Evolutionary conservation across 2,113 vertebrate species (phyloP).

Genomic region (Caracal caracal): DNA sequence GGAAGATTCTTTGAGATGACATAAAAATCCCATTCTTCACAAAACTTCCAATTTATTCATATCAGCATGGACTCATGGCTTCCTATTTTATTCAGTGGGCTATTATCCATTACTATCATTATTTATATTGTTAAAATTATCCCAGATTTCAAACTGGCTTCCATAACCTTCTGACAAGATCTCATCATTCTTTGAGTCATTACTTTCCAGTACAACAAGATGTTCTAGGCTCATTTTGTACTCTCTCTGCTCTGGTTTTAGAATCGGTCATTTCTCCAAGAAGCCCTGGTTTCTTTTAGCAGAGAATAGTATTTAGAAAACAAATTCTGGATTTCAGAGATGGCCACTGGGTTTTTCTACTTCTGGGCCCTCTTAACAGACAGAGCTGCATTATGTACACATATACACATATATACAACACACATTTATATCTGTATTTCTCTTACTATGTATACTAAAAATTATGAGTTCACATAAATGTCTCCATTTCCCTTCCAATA

Average conservation of each 20-base stretch:
- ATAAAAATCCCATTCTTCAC: neutral
- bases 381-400: neutral
- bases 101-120: neutral
- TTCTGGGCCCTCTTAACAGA: neutral
- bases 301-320: neutral
- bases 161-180: neutral
- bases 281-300: neutral
- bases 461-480: neutral
- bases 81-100: constrained; percentile 1
- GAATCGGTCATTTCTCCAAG: neutral
- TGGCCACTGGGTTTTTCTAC: neutral
- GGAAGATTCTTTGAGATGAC: neutral
- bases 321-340: neutral
- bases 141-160: neutral
- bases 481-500: neutral
- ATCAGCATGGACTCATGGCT: neutral
- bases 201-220: neutral
- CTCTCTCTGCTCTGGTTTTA: neutral
- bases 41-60: constrained; percentile 1
- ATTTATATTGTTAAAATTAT: neutral
- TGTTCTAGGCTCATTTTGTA: neutral
- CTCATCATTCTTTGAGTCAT: neutral
- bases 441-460: neutral
- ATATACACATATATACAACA: neutral
- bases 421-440: neutral